A percentile compares a stretch with the other conserved stretches of the same genome.
phyloP scores from a whole-genome alignment of 2,113 vertebrate genomes.

The Spheniscus mendiculus region DNA sequence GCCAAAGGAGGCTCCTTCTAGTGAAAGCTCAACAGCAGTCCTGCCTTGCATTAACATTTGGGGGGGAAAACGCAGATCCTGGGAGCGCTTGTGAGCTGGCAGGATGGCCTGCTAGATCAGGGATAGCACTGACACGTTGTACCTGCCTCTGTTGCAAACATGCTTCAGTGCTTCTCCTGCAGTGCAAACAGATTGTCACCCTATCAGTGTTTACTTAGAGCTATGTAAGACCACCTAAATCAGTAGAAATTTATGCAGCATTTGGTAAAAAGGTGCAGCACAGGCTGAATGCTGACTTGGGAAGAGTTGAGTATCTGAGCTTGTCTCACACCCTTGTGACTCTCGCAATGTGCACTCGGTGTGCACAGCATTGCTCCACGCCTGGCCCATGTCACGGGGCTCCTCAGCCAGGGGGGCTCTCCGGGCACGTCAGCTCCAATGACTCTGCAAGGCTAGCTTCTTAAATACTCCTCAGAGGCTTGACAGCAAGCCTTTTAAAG shows the following conservation, averaged over 20 bases:
- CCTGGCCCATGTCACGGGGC: accelerated
- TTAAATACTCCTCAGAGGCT: not conserved
- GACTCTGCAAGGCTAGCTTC: not conserved
- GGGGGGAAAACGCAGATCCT: not conserved
- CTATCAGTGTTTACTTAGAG: not conserved
- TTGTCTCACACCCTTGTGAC: not conserved
- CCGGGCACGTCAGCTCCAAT: not conserved
- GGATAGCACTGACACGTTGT: not conserved
- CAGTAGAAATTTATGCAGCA: not conserved
- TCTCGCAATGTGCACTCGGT: accelerated
- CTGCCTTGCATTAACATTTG: not conserved
- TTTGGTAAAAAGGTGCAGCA: not conserved
- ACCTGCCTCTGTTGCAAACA: not conserved
- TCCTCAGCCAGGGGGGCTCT: not conserved
- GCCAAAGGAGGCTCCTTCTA: not conserved
- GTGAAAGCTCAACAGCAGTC: not conserved
- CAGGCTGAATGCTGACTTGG: not conserved
- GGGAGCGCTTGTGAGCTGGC: not conserved
- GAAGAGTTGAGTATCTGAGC: not conserved
- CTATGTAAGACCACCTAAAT: not conserved
- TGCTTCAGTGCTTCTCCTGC: not conserved
- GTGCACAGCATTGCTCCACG: accelerated
- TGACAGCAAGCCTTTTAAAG: not conserved
- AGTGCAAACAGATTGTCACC: not conserved
- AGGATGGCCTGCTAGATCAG: not conserved